Evolutionary conservation across 2,797 vertebrate species (phyloP), one percentile per base, ranked within the genome.

Genomic region (Mycteria americana): DNA sequence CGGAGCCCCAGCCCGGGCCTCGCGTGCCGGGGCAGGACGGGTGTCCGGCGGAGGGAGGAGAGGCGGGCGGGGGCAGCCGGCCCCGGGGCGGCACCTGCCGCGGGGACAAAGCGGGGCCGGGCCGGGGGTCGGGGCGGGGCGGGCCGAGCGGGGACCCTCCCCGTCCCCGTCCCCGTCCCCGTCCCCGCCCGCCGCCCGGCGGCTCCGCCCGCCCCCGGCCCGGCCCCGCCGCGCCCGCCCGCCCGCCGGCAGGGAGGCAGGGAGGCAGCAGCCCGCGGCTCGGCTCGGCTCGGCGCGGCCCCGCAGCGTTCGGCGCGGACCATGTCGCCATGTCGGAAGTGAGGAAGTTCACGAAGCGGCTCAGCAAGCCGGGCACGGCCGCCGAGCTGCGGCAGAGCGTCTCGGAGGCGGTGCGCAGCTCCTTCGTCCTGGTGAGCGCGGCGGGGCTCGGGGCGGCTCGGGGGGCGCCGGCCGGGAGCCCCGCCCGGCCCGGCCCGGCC

Each of bases 371-470:
- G 3, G 99, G 99, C 85, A 99, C 99, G 50, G 99, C 99, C 7
- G 99, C 99, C 73, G 99, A 99, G 97, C 98, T 99, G 68, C 96
- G 99, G 70, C 99, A 99, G 97, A 99, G 99, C 97, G 99, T 99
- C 70, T 99, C 98, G 41, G 99, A 99, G 98, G 99, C 99, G 48
- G 99, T 99, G 97, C 98, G 98, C 89, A 98, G 98, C 95, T 98
- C 99, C 63, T 98, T 98, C 96, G 98, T 98, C 22, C 98, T 98
- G 99, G 99, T 99, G 95, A 99, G 87, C 15, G 41, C 88, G 68
- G 96, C 81, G 63, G 39, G 54, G 28, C 85, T 91, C 33, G 57
- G 51, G 39, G 63, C 39, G 54, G 28, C 85, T 91, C 33, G 57
- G 51, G 39, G 62, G 69, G 16, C 27, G 57, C 80, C 79, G 63